phyloP scores from a whole-genome alignment of 2,797 vertebrate species.

The Helicolenus hilgendorfi region DNA sequence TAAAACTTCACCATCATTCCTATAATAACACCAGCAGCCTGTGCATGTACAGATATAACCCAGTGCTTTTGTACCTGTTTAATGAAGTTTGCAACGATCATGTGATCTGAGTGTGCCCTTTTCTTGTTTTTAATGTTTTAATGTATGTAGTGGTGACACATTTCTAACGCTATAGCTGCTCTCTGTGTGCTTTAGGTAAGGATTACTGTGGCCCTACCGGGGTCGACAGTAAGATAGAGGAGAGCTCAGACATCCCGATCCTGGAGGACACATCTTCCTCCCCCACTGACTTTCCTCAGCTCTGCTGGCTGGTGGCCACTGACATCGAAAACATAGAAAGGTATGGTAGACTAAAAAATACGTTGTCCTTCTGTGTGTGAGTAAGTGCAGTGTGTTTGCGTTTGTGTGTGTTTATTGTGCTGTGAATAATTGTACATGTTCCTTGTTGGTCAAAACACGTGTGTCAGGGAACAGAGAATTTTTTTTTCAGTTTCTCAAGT shows the following conservation, averaged over 20 bases:
- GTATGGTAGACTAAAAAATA: constrained; percentile 72
- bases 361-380: background rate
- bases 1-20: background rate
- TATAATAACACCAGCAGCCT: background rate
- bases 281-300: constrained; percentile 93
- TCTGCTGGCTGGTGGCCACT: constrained; percentile 95
- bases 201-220: constrained; percentile 87
- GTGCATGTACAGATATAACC: background rate
- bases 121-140: background rate
- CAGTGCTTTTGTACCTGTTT: background rate
- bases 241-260: constrained; percentile 94
- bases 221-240: constrained; percentile 92
- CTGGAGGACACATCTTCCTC: constrained; percentile 95
- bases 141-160: background rate
- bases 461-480: background rate
- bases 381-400: background rate
- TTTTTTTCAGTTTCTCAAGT: background rate
- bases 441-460: background rate
- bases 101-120: background rate
- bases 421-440: background rate
- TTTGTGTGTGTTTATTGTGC: background rate
- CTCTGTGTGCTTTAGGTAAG: constrained; percentile 88
- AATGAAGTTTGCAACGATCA: background rate
- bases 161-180: background rate
- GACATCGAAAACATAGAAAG: constrained; percentile 98